These are phyloP conservation scores for Ciconia nigra DNA, from an alignment of 2,797 vertebrate species.

Conservation along the genomic window DNA sequence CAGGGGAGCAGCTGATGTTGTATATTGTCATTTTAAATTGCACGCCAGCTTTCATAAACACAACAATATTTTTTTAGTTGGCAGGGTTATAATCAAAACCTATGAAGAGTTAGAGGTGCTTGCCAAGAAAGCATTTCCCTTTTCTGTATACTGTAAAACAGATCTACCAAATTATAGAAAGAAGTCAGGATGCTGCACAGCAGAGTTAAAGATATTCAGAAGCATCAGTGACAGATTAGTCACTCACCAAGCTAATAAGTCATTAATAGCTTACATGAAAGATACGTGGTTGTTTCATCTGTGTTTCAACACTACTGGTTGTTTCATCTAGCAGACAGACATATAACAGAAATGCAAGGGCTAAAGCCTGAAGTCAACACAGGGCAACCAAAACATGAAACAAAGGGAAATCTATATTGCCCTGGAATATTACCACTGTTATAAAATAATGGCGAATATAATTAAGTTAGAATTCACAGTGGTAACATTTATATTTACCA, in stretches of 20 bases:
- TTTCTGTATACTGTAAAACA: background rate
- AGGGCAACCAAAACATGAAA: background rate
- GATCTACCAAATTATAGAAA: background rate
- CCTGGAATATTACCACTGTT: background rate
- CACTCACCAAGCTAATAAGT: background rate
- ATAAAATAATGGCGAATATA: background rate
- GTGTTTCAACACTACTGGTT: background rate
- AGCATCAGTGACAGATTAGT: background rate
- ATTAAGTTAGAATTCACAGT: background rate
- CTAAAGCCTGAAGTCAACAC: background rate
- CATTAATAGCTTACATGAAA: background rate
- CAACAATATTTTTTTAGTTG: background rate
- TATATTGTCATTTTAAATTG: background rate
- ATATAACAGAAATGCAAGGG: background rate
- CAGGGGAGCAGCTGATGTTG: background rate
- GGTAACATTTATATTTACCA: background rate
- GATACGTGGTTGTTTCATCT: background rate
- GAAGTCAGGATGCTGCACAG: background rate
- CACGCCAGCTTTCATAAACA: background rate
- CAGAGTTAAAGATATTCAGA: background rate
- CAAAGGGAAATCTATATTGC: background rate
- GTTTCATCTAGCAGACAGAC: background rate
- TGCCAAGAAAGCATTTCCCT: background rate
- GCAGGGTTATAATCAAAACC: background rate
- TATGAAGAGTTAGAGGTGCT: background rate